Evolutionary conservation across 2,888 invertebrate species (phyloP).

Genomic region (Spodoptera exigua): DNA sequence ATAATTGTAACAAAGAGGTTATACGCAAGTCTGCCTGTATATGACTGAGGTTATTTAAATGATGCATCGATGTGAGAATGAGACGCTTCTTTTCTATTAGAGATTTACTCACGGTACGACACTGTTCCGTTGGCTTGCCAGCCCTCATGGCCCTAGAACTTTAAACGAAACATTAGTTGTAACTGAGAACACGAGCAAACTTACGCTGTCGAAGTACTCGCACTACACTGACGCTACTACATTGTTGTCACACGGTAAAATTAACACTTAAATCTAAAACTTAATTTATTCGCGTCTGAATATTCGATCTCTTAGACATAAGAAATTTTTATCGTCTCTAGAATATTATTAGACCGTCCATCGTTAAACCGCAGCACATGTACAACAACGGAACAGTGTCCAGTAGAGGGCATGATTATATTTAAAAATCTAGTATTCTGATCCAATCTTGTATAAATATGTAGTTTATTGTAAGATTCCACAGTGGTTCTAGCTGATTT

Average conservation of each 20-base stretch:
- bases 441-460: slow-evolving; percentile 84
- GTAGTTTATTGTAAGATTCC: slow-evolving; percentile 81
- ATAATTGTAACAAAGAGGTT: slow-evolving; percentile 65
- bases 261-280: slow-evolving; percentile 38
- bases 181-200: slow-evolving; percentile 38
- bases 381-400: slow-evolving; percentile 73
- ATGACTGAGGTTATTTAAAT: slow-evolving; percentile 70
- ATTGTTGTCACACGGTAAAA: slow-evolving; percentile 30
- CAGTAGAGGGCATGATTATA: slow-evolving; percentile 73
- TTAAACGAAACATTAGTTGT: slow-evolving; percentile 37
- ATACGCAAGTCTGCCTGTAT: slow-evolving; percentile 70
- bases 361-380: slow-evolving; percentile 54
- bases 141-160: slow-evolving; percentile 46
- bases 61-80: slow-evolving; percentile 80
- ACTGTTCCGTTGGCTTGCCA: slow-evolving; percentile 71
- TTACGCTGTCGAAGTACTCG: slow-evolving; percentile 17
- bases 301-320: slow-evolving; percentile 72
- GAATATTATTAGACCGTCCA: slow-evolving; percentile 78
- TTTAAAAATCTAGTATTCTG: slow-evolving; percentile 79
- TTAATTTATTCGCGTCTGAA: slow-evolving; percentile 56
- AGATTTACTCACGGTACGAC: slow-evolving; percentile 69
- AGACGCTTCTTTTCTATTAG: slow-evolving; percentile 81
- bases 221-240: slow-evolving; percentile 21
- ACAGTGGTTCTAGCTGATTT: slow-evolving; percentile 80
- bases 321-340: slow-evolving; percentile 62